A percentile compares a stretch with the other conserved stretches of the same genome.
These are phyloP conservation scores for Eurystomus glaucurus DNA, from an alignment of 2,797 vertebrate genomes.

Conservation along the genomic window DNA sequence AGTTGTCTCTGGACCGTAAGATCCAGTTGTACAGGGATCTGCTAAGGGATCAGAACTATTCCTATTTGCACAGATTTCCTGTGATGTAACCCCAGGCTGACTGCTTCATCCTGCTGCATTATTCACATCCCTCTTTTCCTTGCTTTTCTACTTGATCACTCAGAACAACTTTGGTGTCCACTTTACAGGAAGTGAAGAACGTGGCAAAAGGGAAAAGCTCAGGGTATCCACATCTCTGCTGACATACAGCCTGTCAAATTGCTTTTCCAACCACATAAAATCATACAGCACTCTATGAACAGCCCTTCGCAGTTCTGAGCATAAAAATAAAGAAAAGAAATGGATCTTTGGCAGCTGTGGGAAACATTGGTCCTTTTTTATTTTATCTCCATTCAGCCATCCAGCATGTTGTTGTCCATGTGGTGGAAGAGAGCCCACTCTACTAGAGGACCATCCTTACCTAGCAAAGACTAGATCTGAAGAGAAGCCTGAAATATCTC, in stretches of 20 bases:
- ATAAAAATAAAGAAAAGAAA: background rate
- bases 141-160: background rate
- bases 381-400: background rate
- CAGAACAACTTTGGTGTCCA: background rate
- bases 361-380: background rate
- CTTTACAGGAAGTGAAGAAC: background rate
- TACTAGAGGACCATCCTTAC: background rate
- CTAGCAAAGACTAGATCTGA: background rate
- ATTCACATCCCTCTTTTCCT: background rate
- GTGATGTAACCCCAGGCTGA: rapidly evolving
- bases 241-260: background rate
- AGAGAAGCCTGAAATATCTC: background rate
- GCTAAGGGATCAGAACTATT: background rate
- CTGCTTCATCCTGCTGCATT: background rate
- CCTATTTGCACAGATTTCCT: background rate
- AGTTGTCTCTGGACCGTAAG: background rate
- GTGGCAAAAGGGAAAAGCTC: background rate
- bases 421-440: background rate
- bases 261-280: background rate
- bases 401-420: background rate
- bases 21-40: background rate
- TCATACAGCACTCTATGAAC: background rate
- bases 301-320: background rate
- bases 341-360: background rate
- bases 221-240: background rate